Evolutionary conservation across 2,797 vertebrate species (phyloP), one percentile per base, ranked within the genome.

Genomic region (Chaunax sp.): DNA sequence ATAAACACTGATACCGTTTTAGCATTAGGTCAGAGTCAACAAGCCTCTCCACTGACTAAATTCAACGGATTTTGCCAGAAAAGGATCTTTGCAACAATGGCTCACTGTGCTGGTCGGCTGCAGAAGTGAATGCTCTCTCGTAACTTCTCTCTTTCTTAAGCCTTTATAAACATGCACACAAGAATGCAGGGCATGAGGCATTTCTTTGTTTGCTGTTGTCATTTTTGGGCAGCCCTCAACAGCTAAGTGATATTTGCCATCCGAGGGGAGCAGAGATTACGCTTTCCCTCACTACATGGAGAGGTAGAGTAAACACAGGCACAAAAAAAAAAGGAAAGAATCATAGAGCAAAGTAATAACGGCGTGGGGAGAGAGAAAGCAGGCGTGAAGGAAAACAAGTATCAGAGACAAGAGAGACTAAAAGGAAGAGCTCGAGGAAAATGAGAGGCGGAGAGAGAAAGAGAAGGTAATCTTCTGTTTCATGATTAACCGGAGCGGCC

Each of bases 131-230:
- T 3, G 25, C 56, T 15, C 14, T 40, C 11, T 30, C 13, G n/a
- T 20, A 2, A 18, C 12, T 2, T 35, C 35, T 56, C 16, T 6
- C 4, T 67, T 33, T n/a, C 35, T 45, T 38, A 40, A 30, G 15
- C 25, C 60, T 38, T 19, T 16, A 26, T 41, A 13, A 51, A 53
- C 30, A 19, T 52, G 53, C 45, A n/a, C n/a, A 18, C n/a, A 69
- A 75, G 61, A 77, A 75, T 67, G 67, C 54, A 40, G 76, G 8
- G 69, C 77, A 74, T 72, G 78, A 84, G 67, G 56, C 40, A 66
- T 79, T 83, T 81, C 76, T 84, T 70, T 87, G 84, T 90, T 90
- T 86, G 84, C 81, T 67, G 74, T 68, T 76, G 81, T 84, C 69
- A 72, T 82, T 78, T 66, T 62, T 53, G 59, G 75, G 51, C 38